phyloP scores from a whole-genome alignment of 2,797 vertebrate genomes.

The Hippoglossus hippoglossus region DNA sequence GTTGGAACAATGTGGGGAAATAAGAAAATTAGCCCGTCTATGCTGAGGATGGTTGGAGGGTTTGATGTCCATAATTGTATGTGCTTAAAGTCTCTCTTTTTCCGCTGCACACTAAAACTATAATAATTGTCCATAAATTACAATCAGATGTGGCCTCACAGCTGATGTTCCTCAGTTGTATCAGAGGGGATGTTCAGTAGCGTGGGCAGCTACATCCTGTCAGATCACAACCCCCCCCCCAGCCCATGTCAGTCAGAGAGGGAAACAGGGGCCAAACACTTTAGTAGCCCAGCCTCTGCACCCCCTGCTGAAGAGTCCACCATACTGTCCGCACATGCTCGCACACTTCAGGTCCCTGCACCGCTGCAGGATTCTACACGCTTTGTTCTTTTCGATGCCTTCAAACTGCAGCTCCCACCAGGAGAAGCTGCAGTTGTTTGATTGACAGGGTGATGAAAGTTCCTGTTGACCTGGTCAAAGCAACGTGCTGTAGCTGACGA shows the following conservation, averaged over 20 bases:
- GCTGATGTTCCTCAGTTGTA: conserved; percentile 39
- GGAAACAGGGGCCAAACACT: conserved; percentile 41
- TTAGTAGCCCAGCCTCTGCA: conserved; percentile 15
- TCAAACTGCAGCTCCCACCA: conserved; percentile 23
- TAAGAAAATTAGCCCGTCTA: conserved; percentile 29
- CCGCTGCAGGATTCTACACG: conserved; percentile 16
- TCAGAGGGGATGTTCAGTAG: conserved; percentile 47
- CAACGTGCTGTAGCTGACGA: background rate
- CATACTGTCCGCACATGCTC: conserved; percentile 49
- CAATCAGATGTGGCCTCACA: conserved; percentile 72
- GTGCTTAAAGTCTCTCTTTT: conserved; percentile 36
- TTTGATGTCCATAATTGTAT: conserved; percentile 59
- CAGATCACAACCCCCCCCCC: conserved; percentile 9
- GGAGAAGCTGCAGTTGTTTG: conserved; percentile 16
- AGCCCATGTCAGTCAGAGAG: background rate
- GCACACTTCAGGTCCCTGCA: conserved; percentile 12
- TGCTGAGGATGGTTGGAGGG: conserved; percentile 31
- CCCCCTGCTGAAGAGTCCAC: background rate
- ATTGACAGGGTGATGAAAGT: conserved; percentile 23
- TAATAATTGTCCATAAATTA: conserved; percentile 67
- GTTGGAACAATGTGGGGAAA: conserved; percentile 22
- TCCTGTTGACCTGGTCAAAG: conserved; percentile 6
- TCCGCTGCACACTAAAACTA: conserved; percentile 43
- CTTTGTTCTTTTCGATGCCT: conserved; percentile 65
- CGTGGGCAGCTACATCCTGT: conserved; percentile 69